Base-by-base conservation (phyloP, 2,888 invertebrate genomes). In the Spodoptera picta region DNA sequence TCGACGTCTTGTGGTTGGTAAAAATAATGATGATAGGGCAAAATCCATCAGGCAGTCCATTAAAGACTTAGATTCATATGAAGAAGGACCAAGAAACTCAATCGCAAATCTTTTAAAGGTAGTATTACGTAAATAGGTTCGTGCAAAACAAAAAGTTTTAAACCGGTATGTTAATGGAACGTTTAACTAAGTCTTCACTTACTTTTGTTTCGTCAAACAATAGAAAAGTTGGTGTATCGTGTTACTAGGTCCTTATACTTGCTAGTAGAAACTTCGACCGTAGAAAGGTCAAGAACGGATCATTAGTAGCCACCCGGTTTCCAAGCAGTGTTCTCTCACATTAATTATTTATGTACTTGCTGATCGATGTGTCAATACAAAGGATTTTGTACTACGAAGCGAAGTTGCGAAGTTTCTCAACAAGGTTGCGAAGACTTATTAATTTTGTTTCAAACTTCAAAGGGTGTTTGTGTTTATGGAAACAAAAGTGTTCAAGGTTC, bases 101-200 rank as follows among this genome's bases (percentile, higher is more conserved):
- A 36, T 36, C 36, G 36, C 6, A 36, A 2, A 27, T 27, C 27
- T 27, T 27, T 27, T 27, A 36, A 9, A 36, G 36, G 36, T 1
- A 36, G 36, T 6, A 36, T 36, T 36, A 36, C 36, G 36, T 36
- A 62, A 68, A 70, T 51, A 36, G 69, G 43, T 54, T 42, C 45
- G 42, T 23, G 23, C 27, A 31, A 60, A 42, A 52, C 49, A 43
- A 19, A 31, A 52, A 68, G 55, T 64, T 69, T 27, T 14, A 64
- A 62, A 74, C 74, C 69, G 48, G 70, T 60, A 53, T 59, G 49
- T 74, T 69, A 75, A 74, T 60, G 69, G 64, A 52, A 49, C 48
- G 36, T 63, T 70, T 47, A 69, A 50, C 44, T 23, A 24, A 71
- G 55, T 69, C 55, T 69, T 59, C 36, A 36, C 56, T 74, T 69